Conservation (phyloP, 2,113 vertebrate genomes). For the Lophochroa leadbeateri region DNA sequence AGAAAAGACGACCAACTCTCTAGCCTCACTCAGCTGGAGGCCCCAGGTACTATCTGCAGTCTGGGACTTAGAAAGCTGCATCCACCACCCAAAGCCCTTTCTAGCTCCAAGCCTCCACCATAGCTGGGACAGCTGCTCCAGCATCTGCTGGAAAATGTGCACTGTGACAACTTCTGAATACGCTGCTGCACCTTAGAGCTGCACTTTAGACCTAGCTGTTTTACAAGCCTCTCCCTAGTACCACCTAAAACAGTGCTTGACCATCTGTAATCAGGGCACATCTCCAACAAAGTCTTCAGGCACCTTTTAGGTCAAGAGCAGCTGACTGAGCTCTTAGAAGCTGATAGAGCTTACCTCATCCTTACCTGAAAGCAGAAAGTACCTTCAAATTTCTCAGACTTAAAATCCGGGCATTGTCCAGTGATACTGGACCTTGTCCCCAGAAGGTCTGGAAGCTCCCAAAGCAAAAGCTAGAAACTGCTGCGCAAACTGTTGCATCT, state of each 20-base stretch:
- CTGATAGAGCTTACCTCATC: neutral
- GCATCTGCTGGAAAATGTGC: neutral
- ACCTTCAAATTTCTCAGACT: neutral
- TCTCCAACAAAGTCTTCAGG: neutral
- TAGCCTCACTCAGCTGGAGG: neutral
- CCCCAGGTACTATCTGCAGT: neutral
- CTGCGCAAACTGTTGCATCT: neutral
- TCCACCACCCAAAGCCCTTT: neutral
- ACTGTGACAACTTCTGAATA: neutral
- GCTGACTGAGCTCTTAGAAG: neutral
- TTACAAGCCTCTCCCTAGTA: neutral
- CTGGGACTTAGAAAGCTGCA: neutral
- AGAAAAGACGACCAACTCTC: neutral
- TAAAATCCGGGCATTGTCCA: neutral
- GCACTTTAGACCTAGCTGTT: neutral
- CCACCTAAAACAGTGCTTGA: neutral
- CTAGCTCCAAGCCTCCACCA: neutral
- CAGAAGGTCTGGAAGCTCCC: neutral
- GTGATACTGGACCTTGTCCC: neutral
- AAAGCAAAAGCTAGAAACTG: neutral
- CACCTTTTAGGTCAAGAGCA: neutral
- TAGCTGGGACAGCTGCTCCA: neutral
- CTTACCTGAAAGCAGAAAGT: neutral
- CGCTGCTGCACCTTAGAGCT: neutral
- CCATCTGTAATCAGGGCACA: neutral